phyloP scores from a whole-genome alignment of 2,113 vertebrate genomes.

The Steatornis caripensis region DNA sequence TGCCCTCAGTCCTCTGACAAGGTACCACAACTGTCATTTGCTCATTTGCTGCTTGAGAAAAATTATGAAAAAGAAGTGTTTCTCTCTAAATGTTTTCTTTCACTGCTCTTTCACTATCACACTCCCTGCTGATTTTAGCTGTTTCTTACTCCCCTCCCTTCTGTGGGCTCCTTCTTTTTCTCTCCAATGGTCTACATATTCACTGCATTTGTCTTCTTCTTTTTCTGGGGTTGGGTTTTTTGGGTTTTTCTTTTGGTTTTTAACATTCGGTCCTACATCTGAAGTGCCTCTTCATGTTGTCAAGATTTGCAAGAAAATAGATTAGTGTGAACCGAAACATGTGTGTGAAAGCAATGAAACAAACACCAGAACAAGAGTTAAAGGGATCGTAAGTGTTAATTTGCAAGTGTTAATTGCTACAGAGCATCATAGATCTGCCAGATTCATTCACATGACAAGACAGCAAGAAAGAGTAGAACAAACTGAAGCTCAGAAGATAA shows the following conservation, averaged over 20 bases:
- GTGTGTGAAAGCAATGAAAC: neutral
- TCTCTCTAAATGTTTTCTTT: neutral
- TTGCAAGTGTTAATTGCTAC: neutral
- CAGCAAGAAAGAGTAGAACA: neutral
- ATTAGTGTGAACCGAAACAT: neutral
- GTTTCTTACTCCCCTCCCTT: neutral
- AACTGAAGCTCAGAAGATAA: neutral
- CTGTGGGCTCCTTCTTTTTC: neutral
- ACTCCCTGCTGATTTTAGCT: neutral
- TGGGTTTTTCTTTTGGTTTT: neutral
- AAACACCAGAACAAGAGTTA: neutral
- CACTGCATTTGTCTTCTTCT: neutral
- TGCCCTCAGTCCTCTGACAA: neutral
- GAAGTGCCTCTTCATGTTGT: neutral
- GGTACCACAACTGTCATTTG: neutral
- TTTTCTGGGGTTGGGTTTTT: neutral
- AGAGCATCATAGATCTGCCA: neutral
- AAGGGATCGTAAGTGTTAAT: neutral
- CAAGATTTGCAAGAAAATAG: neutral
- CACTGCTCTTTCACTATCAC: neutral
- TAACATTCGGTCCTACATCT: neutral
- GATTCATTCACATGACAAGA: neutral
- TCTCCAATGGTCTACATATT: neutral
- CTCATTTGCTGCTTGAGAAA: neutral
- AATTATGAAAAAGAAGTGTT: neutral